These are phyloP conservation scores for Numenius arquata DNA, from an alignment of 2,113 vertebrate species.

Conservation along the genomic window DNA sequence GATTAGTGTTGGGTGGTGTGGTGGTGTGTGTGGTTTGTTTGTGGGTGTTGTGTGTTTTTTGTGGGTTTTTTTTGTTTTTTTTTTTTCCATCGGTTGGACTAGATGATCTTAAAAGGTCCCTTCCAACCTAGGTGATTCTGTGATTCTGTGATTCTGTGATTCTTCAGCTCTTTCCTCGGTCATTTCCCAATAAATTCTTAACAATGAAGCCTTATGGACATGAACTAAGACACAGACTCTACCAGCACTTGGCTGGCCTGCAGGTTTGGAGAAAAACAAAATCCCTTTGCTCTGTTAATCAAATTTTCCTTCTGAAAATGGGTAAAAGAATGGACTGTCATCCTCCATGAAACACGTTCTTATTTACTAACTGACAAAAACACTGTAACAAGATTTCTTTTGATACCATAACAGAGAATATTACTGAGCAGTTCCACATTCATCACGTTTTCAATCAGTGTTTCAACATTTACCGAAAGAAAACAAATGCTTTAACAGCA, in stretches of 20 bases:
- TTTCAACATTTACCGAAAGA: background rate
- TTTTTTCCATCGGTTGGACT: too few relatives aligned
- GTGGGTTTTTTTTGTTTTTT: too few relatives aligned
- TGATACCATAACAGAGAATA: background rate
- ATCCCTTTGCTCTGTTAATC: background rate
- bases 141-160: too few relatives aligned
- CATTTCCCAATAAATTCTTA: background rate
- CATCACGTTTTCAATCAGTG: background rate
- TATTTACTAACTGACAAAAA: background rate
- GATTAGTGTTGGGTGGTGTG: too few relatives aligned
- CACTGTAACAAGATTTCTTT: background rate
- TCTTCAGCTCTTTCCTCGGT: background rate
- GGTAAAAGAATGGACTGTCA: background rate
- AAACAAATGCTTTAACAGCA: conserved; percentile 9
- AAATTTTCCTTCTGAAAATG: background rate
- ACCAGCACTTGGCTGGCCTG: background rate
- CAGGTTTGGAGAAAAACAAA: background rate
- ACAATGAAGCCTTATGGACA: background rate
- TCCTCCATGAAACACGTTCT: background rate
- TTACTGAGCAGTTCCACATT: background rate
- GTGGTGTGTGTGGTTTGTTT: too few relatives aligned
- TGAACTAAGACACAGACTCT: background rate
- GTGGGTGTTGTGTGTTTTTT: too few relatives aligned
- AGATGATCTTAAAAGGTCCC: too few relatives aligned
- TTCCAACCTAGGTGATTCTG: too few relatives aligned